A percentile compares a stretch with the other conserved stretches of the same genome.
Evolutionary conservation across 1,140 invertebrate genomes (phyloP).

Genomic region (Drosophila takahashii): DNA sequence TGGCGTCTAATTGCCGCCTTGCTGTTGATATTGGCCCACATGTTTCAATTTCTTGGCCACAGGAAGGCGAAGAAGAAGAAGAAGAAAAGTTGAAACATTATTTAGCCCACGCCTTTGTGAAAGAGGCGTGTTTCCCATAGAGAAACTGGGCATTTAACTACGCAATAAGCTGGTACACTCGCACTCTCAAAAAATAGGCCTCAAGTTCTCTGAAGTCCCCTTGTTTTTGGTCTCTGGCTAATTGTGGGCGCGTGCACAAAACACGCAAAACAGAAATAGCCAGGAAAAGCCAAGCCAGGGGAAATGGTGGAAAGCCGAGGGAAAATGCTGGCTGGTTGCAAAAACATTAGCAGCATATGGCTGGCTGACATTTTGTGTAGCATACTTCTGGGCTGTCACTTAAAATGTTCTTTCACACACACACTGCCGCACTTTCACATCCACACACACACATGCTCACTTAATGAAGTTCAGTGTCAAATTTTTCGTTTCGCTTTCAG

Average conservation of each 20-base stretch:
- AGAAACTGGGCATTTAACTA: constrained; percentile 41
- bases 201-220: constrained; percentile 2
- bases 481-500: constrained; percentile 72
- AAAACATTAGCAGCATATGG: constrained; percentile 57
- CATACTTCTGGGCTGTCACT: constrained; percentile 48
- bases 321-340: not conserved
- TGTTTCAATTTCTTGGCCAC: constrained; percentile 46
- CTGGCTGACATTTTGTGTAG: constrained; percentile 57
- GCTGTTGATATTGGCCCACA: constrained; percentile 58
- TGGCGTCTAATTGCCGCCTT: constrained; percentile 59
- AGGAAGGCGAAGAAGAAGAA: not conserved
- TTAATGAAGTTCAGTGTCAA: constrained; percentile 78
- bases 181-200: not conserved
- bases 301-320: constrained; percentile 7
- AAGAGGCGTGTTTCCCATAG: no score
- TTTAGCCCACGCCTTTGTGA: constrained; percentile 24
- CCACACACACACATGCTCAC: constrained; percentile 12
- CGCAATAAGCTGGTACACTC: constrained; percentile 55
- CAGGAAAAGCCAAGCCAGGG: constrained; percentile 6
- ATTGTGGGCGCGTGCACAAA: constrained; percentile 23
- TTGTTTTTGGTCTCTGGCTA: constrained; percentile 14
- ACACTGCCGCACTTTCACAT: constrained; percentile 7
- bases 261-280: constrained; percentile 29
- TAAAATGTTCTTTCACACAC: constrained; percentile 35
- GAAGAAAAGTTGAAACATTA: constrained; percentile 12